A percentile compares a stretch with the other conserved stretches of the same genome.
Evolutionary conservation across 2,888 invertebrate species (phyloP).

Genomic region (Trissonchulus sp.): DNA sequence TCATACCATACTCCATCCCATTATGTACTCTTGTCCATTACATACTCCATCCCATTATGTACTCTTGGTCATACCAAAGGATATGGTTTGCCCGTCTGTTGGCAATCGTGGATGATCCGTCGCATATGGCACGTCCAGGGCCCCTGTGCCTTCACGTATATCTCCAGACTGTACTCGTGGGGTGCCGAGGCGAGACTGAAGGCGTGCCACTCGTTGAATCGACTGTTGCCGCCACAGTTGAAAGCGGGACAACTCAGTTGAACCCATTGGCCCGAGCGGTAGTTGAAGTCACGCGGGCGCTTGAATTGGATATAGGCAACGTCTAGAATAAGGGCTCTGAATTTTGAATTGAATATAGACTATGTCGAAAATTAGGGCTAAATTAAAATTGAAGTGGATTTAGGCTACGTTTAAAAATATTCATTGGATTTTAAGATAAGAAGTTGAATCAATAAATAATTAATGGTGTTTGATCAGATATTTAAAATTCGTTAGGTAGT

Average conservation of each 20-base stretch:
- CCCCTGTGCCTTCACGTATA: slow-evolving; percentile 84
- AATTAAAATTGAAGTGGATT: too few relatives aligned
- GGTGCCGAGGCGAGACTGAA: slow-evolving; percentile 92
- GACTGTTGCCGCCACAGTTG: slow-evolving; percentile 57
- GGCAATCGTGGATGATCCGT: slow-evolving; percentile 57
- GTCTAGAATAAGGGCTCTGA: slow-evolving; percentile 46
- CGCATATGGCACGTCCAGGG: slow-evolving; percentile 96
- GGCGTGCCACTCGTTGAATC: slow-evolving; percentile 73
- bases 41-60: too few relatives aligned
- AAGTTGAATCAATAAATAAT: too few relatives aligned
- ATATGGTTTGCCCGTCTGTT: slow-evolving; percentile 40
- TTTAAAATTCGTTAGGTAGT: too few relatives aligned
- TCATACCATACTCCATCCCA: too few relatives aligned
- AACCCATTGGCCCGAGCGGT: slow-evolving; percentile 61
- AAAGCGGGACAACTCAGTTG: slow-evolving; percentile 83
- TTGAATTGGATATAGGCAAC: slow-evolving; percentile 72
- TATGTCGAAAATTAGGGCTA: slow-evolving; percentile 14
- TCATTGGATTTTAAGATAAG: too few relatives aligned
- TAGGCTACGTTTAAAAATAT: too few relatives aligned
- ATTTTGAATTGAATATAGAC: slow-evolving; percentile 8
- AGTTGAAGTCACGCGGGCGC: slow-evolving; percentile 87
- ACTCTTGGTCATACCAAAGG: too few relatives aligned
- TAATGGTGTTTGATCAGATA: too few relatives aligned
- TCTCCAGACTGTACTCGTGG: slow-evolving; percentile 85
- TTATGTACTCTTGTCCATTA: too few relatives aligned